Conservation (phyloP, 2,797 vertebrate species). For the Meriones psammophilus region DNA sequence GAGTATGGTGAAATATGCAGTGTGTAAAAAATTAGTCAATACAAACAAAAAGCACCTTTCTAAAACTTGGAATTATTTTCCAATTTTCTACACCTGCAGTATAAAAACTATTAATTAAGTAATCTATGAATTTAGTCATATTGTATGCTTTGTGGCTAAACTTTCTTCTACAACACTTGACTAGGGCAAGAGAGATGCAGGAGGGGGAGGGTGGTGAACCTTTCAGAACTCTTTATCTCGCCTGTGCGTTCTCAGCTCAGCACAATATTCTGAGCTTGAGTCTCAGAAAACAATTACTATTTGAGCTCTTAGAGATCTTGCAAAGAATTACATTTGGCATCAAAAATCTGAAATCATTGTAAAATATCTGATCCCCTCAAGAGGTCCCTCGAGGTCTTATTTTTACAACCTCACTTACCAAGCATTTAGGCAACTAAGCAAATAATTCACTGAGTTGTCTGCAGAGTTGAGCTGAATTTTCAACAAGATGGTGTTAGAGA, state of each 20-base stretch:
- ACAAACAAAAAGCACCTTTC: conserved; percentile 35
- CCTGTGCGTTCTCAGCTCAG: not conserved
- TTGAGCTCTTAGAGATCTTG: not conserved
- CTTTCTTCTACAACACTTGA: conserved; percentile 34
- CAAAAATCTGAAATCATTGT: conserved; percentile 17
- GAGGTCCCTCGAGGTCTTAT: conserved; percentile 28
- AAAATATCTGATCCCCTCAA: conserved; percentile 44
- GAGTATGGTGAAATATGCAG: not conserved
- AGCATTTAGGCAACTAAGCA: conserved; percentile 47
- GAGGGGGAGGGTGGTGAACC: not conserved
- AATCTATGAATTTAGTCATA: not conserved
- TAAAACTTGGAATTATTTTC: conserved; percentile 63
- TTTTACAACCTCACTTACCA: conserved; percentile 46
- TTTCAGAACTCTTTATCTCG: not conserved
- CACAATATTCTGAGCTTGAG: not conserved
- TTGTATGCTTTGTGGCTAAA: not conserved
- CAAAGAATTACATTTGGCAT: conserved; percentile 32
- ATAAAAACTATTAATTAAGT: conserved; percentile 51
- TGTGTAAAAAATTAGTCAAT: conserved; percentile 14
- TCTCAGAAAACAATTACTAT: conserved; percentile 26
- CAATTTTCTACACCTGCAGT: not conserved
- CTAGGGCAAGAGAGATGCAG: not conserved
- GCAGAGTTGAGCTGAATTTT: conserved; percentile 36
- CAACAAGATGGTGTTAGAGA: not conserved
- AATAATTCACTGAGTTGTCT: conserved; percentile 46